Conservation (phyloP, 2,888 invertebrate genomes). For the Proisotoma minuta region DNA sequence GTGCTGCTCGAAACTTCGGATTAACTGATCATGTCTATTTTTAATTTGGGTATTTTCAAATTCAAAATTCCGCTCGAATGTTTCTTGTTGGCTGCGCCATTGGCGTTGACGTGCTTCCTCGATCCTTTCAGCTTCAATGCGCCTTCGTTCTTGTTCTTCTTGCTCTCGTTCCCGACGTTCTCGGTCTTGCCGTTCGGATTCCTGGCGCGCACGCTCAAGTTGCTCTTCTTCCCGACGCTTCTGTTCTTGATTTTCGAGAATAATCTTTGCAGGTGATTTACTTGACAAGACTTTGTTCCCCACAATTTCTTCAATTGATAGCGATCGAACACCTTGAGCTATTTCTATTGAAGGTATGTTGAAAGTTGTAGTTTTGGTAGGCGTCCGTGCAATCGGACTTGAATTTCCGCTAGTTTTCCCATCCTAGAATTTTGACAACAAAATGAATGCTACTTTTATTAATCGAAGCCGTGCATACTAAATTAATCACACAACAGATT, state of each 20-base stretch:
- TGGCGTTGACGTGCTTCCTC: neutral
- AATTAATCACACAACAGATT: neutral
- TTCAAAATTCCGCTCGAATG: neutral
- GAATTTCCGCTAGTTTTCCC: no score
- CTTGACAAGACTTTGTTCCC: no score
- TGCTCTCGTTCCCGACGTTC: neutral
- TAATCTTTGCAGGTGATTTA: neutral
- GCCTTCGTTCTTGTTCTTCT: neutral
- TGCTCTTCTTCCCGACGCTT: neutral
- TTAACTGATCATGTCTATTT: neutral
- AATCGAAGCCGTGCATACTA: no score
- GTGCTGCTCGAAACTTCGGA: neutral
- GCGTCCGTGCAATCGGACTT: neutral
- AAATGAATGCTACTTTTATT: neutral
- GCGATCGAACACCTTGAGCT: no score
- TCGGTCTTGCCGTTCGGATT: neutral
- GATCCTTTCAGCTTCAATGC: neutral
- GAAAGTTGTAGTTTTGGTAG: no score
- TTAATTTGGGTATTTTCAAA: neutral
- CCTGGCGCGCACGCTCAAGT: neutral
- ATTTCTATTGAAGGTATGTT: no score
- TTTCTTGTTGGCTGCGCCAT: neutral
- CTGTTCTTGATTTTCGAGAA: neutral
- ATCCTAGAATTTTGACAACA: neutral
- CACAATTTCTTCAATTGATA: no score